Evolutionary conservation across 2,888 invertebrate species (phyloP), one percentile per base, ranked within the genome.

Genomic region (Melanostoma scalare): DNA sequence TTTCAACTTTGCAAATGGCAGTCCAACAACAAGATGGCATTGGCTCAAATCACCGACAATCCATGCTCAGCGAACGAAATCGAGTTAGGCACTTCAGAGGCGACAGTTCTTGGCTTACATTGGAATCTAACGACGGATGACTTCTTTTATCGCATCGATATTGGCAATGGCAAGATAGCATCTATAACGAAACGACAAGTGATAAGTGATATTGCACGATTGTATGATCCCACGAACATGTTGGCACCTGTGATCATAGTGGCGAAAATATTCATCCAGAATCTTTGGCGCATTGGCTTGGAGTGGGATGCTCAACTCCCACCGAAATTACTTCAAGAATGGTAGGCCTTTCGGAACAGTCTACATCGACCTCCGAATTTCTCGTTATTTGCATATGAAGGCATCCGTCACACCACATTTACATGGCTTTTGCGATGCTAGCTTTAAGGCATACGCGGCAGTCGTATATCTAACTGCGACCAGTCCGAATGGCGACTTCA

Each of bases 201-300:
- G n/a, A 20, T 52, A 0, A 58, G 52, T 50, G 56, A 74, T 9
- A 52, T 20, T 10, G 75, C 68, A 3, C 44, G 10, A 5, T 60
- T 69, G 2, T 69, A 61, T 40, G 55, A 68, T 69, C 48, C 61
- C 10, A 76, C 55, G 40, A 60, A 56, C 31, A 65, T 81, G 53
- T 35, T 81, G 73, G 81, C 71, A 6, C 65, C 71, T 9, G 75
- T 71, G n/a, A 69, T 80, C 3, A 69, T 74, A 35, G 74, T 60
- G 30, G 67, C 67, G 9, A 73, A 67, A n/a, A 0, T 78, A 35
- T 72, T 78, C 31, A 78, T 72, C 42, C 68, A 73, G 9, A 48
- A 56, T 6, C 60, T 73, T 9, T 73, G 61, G 55, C 40, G 38
- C 10, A 36, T 40, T 38, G 58, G 60, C n/a, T 74, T 68, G 46